Evolutionary conservation across 2,888 invertebrate genomes (phyloP), one percentile per base, ranked within the genome.

Genomic region (Nemotelus nigrinus): DNA sequence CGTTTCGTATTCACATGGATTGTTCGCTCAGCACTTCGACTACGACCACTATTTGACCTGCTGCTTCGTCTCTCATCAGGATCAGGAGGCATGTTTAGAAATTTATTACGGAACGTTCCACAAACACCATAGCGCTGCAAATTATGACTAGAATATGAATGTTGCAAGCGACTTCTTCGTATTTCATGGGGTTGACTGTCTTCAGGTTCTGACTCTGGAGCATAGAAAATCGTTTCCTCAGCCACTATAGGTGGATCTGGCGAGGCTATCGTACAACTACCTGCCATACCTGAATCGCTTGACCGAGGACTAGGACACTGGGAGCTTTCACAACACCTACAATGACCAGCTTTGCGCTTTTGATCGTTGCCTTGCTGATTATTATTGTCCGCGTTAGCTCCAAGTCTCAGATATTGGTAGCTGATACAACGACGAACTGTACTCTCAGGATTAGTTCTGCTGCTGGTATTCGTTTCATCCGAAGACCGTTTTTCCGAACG

Each of bases 281-380:
- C 95, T 0, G 94, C 95, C 88, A 96, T 93, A 44, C 96, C 96
- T 0, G 95, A 95, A 85, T 87, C 87, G 25, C 95, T 95, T 5
- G 93, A 93, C 80, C 93, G 88, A 0, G 92, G 92, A 85, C 93
- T 93, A 57, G 90, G 91, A 80, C 91, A 92, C 81, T 90, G 85
- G 0, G 91, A 91, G 81, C 89, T 88, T 81, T 90, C 90, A 81
- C 91, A 91, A 82, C 91, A 91, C 83, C 90, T 90, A 82, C 91
- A 91, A 80, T 80, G 74, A 2, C 67, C 53, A 25, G 50, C 8
- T 50, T 71, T 77, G 6, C 72, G 71, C 55, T 44, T 76, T 39
- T 58, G 76, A 48, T 72, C 65, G 48, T 60, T 72, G 47, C 67
- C 75, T 47, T 77, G 53, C 43, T 78, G 78, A 41, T 71, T 58